Evolutionary conservation across 2,797 vertebrate species (phyloP), one percentile per base, ranked within the genome.

Genomic region (Chelon labrosus): DNA sequence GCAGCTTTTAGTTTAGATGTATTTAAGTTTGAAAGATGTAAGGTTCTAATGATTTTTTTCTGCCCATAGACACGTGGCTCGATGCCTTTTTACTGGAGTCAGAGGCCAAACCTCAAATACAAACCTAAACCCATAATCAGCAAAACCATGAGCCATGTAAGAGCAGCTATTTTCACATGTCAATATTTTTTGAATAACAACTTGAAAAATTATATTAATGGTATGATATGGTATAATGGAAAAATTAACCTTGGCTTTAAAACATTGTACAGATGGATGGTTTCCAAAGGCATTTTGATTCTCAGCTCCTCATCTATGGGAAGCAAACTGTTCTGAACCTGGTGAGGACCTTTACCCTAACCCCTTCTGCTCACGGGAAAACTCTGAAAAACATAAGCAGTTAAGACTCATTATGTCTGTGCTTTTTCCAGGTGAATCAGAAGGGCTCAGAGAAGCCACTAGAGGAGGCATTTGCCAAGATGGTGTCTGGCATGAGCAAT

Each of bases 61-160:
- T 0, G 70, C 51, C 16, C 1, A 27, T 52, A 99, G 98, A 99
- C 97, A 6, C 96, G 98, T 87, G 98, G 98, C 79, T 99, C 98
- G 19, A 99, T 99, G 93, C 98, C 98, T 4, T 96, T 99, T 87
- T 99, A 97, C 92, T 99, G 98, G 98, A 98, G 97, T 85, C 98
- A 99, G 78, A 96, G 98, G 88, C 98, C 98, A 91, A 98, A 99
- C 91, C 96, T 99, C 82, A 98, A 96, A 90, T 99, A 99, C 85
- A 99, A 99, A 85, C 98, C 98, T 64, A 96, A 94, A 83, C 98
- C 98, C 2, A 96, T 97, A 73, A 99, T 99, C 95, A 97, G 95
- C 94, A 97, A 96, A 93, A 93, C 95, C 83, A 92, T 94, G 79
- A 98, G 94, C 88, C 98, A 99, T n/a, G 98, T 99, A 93, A 94